Evolutionary conservation across 2,113 vertebrate species (phyloP).

Genomic region (Hepsetus odoe): DNA sequence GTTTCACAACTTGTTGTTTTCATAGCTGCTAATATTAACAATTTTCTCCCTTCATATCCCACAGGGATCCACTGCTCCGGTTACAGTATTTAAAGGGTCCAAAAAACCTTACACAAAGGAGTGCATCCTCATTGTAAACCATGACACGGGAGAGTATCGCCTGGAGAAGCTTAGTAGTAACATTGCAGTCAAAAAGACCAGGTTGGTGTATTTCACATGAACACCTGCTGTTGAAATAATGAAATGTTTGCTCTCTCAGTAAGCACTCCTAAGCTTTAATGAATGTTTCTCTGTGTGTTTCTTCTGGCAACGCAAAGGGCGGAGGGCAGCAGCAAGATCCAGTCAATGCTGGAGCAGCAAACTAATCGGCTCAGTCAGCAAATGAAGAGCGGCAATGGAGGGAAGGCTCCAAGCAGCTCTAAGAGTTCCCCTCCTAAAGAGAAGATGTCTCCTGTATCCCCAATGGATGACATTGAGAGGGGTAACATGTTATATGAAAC

Average conservation of each 20-base stretch:
- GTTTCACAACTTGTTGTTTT: too few relatives aligned
- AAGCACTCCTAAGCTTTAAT: background rate
- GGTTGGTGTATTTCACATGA: constrained; percentile 69
- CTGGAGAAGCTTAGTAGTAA: constrained; percentile 98
- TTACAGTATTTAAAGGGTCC: constrained; percentile 97
- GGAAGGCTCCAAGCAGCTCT: constrained; percentile 71
- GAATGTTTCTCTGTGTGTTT: background rate
- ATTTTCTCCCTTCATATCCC: background rate
- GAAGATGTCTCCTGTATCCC: constrained; percentile 83
- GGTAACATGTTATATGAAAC: constrained; percentile 70
- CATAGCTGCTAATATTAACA: background rate
- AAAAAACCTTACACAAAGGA: constrained; percentile 96
- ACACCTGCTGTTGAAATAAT: background rate
- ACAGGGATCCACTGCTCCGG: constrained; percentile 91
- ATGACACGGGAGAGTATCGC: constrained; percentile 96
- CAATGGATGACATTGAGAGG: constrained; percentile 96
- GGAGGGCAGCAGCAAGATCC: constrained; percentile 95
- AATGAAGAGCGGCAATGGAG: constrained; percentile 77
- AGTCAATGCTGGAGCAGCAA: constrained; percentile 82
- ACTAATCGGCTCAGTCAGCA: constrained; percentile 77
- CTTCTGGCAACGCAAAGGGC: constrained; percentile 73
- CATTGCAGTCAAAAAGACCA: constrained; percentile 97
- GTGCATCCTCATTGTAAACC: constrained; percentile 97
- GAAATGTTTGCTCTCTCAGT: background rate
- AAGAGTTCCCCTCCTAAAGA: constrained; percentile 83